Evolutionary conservation across 2,797 vertebrate genomes (phyloP).

Genomic region (Tenualosa ilisha): DNA sequence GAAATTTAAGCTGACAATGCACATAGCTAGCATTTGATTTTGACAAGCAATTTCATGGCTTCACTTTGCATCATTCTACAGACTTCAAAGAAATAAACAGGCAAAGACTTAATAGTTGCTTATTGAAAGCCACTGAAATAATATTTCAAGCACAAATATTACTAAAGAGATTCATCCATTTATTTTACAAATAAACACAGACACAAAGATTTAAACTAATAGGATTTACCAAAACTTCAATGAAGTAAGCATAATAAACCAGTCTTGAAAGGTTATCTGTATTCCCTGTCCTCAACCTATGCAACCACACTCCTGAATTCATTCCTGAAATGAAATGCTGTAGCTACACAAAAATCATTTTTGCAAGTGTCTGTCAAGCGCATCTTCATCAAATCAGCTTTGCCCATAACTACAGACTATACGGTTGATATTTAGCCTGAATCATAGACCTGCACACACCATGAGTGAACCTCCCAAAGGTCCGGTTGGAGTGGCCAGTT

Average conservation of each 20-base stretch:
- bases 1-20: neutral
- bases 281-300: neutral
- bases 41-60: neutral
- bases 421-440: neutral
- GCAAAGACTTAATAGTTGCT: neutral
- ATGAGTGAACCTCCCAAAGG: slow-evolving; percentile 97
- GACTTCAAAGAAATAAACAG: neutral
- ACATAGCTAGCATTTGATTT: neutral
- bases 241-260: neutral
- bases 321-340: neutral
- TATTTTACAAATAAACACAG: neutral
- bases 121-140: neutral
- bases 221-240: neutral
- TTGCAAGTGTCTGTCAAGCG: neutral
- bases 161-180: neutral
- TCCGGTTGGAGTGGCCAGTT: slow-evolving; percentile 91
- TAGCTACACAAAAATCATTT: neutral
- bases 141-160: neutral
- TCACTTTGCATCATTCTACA: neutral
- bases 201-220: neutral
- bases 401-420: neutral
- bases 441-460: slow-evolving; percentile 82
- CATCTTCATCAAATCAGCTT: neutral
- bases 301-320: neutral
- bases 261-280: neutral